Evolutionary conservation across 2,797 vertebrate genomes (phyloP).

Genomic region (Enteromius thamalakanensis): DNA sequence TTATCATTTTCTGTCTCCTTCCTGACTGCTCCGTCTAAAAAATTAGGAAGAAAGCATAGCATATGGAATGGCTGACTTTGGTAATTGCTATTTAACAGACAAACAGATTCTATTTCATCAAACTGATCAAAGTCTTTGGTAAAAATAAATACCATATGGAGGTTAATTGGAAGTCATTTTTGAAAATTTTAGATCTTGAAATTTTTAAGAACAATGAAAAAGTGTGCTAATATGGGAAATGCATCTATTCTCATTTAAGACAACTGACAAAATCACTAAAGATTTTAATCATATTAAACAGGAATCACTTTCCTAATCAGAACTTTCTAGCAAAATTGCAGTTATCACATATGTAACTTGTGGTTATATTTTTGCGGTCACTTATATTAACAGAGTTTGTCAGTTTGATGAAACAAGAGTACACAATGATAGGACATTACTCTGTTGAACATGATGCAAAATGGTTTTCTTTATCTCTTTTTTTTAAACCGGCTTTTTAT

Average conservation of each 20-base stretch:
- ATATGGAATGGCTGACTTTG: neutral
- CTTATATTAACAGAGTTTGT: neutral
- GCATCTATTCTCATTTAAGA: neutral
- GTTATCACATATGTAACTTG: constrained; percentile 36
- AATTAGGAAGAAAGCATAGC: constrained; percentile 1
- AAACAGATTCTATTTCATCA: neutral
- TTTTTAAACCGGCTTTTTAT: neutral
- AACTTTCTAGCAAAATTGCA: constrained; percentile 20
- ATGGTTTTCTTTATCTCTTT: neutral
- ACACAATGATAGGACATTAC: neutral
- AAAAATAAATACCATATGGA: neutral
- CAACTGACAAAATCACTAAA: constrained; percentile 23
- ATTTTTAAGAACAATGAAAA: neutral
- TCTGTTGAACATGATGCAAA: neutral
- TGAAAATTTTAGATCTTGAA: neutral
- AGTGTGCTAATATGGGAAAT: neutral
- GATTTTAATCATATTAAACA: neutral
- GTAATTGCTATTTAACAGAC: neutral
- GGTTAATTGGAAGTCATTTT: constrained; percentile 2
- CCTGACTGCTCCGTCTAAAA: neutral
- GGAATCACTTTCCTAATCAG: constrained; percentile 15
- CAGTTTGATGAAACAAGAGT: neutral
- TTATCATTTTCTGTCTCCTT: neutral
- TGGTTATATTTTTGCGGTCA: constrained; percentile 25
- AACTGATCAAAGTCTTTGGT: constrained; percentile 12